A percentile compares a stretch with the other conserved stretches of the same genome.
These are phyloP conservation scores for Anguilla obscura DNA, from an alignment of 2,797 vertebrate species.

Conservation along the genomic window DNA sequence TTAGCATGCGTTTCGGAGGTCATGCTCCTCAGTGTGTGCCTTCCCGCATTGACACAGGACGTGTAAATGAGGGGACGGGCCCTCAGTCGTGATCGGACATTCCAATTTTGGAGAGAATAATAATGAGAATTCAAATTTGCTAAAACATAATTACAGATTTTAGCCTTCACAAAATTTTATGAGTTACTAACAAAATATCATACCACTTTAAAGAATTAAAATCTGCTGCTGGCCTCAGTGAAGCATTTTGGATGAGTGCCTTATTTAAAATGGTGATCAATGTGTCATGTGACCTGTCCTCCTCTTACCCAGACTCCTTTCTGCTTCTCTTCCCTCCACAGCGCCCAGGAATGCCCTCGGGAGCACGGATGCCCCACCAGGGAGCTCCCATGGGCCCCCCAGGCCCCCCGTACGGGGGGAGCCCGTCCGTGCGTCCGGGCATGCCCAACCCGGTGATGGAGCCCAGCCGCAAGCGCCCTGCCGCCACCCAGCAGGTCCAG, in stretches of 20 bases:
- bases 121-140: background rate
- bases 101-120: background rate
- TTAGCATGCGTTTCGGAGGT: background rate
- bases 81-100: background rate
- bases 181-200: background rate
- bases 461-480: slow-evolving; percentile 87
- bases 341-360: slow-evolving; percentile 98
- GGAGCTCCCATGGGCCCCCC: slow-evolving; percentile 98
- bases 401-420: slow-evolving; percentile 91
- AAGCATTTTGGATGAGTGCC: background rate
- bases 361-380: slow-evolving; percentile 98
- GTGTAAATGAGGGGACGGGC: background rate
- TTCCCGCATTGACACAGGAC: background rate
- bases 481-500: slow-evolving; percentile 86
- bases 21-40: background rate
- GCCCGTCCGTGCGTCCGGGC: slow-evolving; percentile 87
- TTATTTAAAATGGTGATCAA: background rate
- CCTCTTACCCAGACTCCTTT: slow-evolving; percentile 29
- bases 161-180: background rate
- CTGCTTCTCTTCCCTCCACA: slow-evolving; percentile 51
- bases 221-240: background rate
- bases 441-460: slow-evolving; percentile 89
- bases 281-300: background rate
- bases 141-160: background rate
- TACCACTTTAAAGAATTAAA: background rate